Evolutionary conservation across 2,888 invertebrate genomes (phyloP).

Genomic region (Penaeus monodon): DNA sequence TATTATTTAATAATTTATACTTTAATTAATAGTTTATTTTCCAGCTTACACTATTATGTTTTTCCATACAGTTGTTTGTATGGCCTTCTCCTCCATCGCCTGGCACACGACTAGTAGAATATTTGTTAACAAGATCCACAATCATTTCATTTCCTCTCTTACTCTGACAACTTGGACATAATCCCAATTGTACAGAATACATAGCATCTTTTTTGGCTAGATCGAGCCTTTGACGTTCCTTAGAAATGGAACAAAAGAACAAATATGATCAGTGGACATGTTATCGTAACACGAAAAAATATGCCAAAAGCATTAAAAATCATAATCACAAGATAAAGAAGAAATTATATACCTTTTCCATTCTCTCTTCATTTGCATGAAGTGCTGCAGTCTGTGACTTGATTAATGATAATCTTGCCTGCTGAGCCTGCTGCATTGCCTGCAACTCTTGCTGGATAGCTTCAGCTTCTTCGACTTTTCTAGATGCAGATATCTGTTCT

Average conservation of each 20-base stretch:
- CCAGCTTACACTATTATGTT: not conserved
- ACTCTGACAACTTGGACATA: slow-evolving; percentile 31
- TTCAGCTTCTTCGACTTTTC: slow-evolving; percentile 26
- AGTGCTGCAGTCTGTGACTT: slow-evolving; percentile 23
- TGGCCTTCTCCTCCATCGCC: slow-evolving; percentile 47
- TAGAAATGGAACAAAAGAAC: not conserved
- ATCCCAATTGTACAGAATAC: slow-evolving; percentile 14
- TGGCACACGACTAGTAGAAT: slow-evolving; percentile 30
- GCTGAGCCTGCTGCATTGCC: slow-evolving; percentile 12
- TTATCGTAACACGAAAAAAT: not conserved
- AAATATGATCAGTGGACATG: not conserved
- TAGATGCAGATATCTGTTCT: slow-evolving; percentile 12
- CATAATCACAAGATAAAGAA: not conserved
- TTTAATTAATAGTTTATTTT: not conserved
- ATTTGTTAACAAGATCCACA: not conserved
- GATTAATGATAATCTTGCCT: slow-evolving; percentile 24
- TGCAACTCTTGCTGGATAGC: slow-evolving; percentile 7
- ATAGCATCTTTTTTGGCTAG: slow-evolving; percentile 34
- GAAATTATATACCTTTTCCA: slow-evolving; percentile 27
- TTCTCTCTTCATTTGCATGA: slow-evolving; percentile 33
- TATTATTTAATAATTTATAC: not conserved
- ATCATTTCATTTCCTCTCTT: slow-evolving; percentile 4
- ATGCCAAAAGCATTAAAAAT: not conserved
- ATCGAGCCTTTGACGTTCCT: slow-evolving; percentile 36
- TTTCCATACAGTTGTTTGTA: not conserved